Percentiles rank a stretch among this genome's conserved stretches.
Evolutionary conservation across 2,888 invertebrate genomes (phyloP).

Genomic region (Callinectes sapidus): DNA sequence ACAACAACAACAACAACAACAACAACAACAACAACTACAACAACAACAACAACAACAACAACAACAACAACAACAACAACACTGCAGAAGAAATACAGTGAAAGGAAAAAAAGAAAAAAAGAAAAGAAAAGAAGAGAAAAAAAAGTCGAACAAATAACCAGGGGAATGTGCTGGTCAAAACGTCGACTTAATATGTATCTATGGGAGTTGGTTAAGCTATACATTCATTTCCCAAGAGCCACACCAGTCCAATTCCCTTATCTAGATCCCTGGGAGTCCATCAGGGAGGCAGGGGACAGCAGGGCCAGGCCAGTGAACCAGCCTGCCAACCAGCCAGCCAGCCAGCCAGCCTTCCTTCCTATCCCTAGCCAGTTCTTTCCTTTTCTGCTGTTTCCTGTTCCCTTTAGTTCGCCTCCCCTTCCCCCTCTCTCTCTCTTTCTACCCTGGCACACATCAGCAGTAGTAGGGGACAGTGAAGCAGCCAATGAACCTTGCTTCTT

Average conservation of each 20-base stretch:
- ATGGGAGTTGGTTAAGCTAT: neutral
- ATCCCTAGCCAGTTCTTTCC: neutral
- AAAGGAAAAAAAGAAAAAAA: neutral
- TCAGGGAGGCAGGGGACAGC: neutral
- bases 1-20: slow-evolving; percentile 29
- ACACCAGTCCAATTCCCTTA: slow-evolving; percentile 11
- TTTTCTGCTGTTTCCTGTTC: neutral
- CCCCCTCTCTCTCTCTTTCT: slow-evolving; percentile 56
- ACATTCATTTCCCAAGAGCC: slow-evolving; percentile 1
- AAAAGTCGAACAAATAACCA: slow-evolving; percentile 26
- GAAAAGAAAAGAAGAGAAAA: slow-evolving; percentile 9
- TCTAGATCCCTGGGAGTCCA: neutral
- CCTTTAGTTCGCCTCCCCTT: neutral
- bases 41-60: slow-evolving; percentile 29
- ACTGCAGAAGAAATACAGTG: neutral
- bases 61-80: slow-evolving; percentile 21
- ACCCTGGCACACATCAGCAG: slow-evolving; percentile 23
- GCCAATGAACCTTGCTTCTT: neutral
- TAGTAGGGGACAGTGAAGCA: neutral
- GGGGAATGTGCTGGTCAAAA: neutral
- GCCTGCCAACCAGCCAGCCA: neutral
- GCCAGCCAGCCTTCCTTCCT: neutral
- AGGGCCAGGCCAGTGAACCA: neutral
- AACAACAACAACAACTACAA: slow-evolving; percentile 31
- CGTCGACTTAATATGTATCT: slow-evolving; percentile 8